These are phyloP conservation scores for Tribolium madens DNA, from an alignment of 1,140 invertebrate genomes.

Conservation along the genomic window DNA sequence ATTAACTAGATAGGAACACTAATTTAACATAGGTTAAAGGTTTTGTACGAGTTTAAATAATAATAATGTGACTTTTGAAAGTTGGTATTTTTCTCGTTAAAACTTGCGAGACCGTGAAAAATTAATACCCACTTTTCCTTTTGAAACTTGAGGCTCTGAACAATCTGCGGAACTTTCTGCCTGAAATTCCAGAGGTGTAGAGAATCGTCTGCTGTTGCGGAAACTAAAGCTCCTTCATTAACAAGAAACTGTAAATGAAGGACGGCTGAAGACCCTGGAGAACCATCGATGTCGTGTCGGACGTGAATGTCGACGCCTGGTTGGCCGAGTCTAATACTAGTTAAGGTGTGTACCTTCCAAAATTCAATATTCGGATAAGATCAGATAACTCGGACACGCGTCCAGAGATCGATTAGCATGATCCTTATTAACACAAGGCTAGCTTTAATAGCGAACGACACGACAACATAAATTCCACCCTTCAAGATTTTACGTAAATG, in stretches of 20 bases:
- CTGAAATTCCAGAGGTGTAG: slow-evolving; percentile 98
- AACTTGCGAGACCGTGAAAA: slow-evolving; percentile 2
- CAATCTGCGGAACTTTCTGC: slow-evolving; percentile 93
- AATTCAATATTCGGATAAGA: background rate
- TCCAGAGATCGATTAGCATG: background rate
- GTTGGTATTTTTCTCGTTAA: background rate
- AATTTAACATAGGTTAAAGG: no score
- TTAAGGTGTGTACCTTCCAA: background rate
- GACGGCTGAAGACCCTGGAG: slow-evolving; percentile 73
- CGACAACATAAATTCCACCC: background rate
- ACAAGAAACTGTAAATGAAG: slow-evolving; percentile 93
- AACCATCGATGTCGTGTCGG: slow-evolving; percentile 78
- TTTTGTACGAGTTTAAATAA: no score
- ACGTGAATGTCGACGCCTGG: slow-evolving; percentile 96
- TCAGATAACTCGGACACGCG: background rate
- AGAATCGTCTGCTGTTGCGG: slow-evolving; percentile 93
- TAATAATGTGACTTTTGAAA: no score
- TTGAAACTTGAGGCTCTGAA: slow-evolving; percentile 97
- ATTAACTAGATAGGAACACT: no score
- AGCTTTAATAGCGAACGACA: background rate
- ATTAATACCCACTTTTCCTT: slow-evolving; percentile 85
- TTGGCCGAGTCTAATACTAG: slow-evolving; percentile 81
- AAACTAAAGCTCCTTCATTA: slow-evolving; percentile 96
- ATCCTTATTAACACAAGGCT: background rate
- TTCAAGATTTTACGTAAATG: background rate